Base-by-base conservation (phyloP, 2,888 invertebrate species). In the Tricholauxania praeusta region DNA sequence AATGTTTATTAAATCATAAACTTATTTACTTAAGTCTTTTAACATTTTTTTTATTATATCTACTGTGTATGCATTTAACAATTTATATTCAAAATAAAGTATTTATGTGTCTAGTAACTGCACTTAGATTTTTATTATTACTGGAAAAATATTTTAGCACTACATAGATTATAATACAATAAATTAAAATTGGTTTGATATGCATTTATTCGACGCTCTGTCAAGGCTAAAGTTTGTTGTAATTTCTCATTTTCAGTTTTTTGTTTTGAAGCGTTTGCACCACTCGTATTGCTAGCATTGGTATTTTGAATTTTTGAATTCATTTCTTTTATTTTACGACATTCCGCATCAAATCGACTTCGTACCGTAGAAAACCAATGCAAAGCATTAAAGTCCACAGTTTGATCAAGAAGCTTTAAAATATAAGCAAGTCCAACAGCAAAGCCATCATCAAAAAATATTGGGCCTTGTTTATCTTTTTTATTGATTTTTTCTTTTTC, bases 401-500 rank as follows among this genome's bases (percentile, higher is more conserved):
- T 92, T 88, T 98, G 97, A 85, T 96, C 93, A 60, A 99, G 88
- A 74, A 99, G 89, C 84, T 95, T 96, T 74, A 98, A 90, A 79
- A 99, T 94, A 83, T 97, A 99, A 0, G 98, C 97, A 19, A 90
- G 88, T 84, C 98, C 99, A 91, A 99, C 95, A 6, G 97, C 95
- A 89, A 99, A 99, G 15, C 99, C 99, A 87, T 99, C 99, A 87
- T 99, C 99, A 14, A 98, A 97, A 84, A 99, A 97, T 1, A 96
- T 93, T 65, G 96, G 94, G 15, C 95, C 96, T 15, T 82, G 74
- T 32, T 82, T 84, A 74, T 86, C 85, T 84, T 96, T 96, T 85
- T 97, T 97, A 75, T 92, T 93, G 87, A 99, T 92, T 86, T 95
- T 95, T 82, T 98, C 97, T 85, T 98, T 98, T 76, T 95, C 94